phyloP scores from a whole-genome alignment of 1,140 invertebrate species.

The Phortica variegata region DNA sequence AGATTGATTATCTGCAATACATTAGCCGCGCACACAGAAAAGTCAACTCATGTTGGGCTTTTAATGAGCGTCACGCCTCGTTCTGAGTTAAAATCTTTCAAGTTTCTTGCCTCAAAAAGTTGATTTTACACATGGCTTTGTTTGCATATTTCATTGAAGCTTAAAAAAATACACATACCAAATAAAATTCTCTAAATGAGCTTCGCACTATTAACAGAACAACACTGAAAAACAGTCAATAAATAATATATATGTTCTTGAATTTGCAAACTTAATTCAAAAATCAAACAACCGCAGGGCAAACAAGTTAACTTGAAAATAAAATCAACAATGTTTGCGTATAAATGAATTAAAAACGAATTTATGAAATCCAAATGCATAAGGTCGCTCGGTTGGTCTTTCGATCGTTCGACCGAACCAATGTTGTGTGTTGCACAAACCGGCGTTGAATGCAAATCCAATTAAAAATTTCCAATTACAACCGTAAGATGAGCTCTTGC shows the following conservation, averaged over 20 bases:
- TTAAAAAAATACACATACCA: too few relatives aligned
- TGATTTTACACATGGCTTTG: too few relatives aligned
- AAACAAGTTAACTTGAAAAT: too few relatives aligned
- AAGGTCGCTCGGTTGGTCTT: slow-evolving; percentile 2
- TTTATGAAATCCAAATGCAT: slow-evolving; percentile 35
- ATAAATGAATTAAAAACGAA: slow-evolving; percentile 55
- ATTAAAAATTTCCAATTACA: slow-evolving; percentile 38
- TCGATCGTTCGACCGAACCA: too few relatives aligned
- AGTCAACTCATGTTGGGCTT: slow-evolving; percentile 11
- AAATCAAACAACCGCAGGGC: slow-evolving; percentile 50
- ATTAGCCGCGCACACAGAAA: slow-evolving; percentile 12
- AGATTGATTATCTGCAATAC: slow-evolving; percentile 35
- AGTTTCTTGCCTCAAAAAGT: too few relatives aligned
- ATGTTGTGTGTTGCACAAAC: too few relatives aligned
- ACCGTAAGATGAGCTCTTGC: background rate
- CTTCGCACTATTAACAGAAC: too few relatives aligned
- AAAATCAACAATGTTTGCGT: slow-evolving; percentile 43
- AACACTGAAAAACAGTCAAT: too few relatives aligned
- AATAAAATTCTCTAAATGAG: too few relatives aligned
- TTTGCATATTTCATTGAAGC: too few relatives aligned
- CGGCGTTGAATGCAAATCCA: slow-evolving; percentile 43
- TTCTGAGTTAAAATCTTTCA: background rate
- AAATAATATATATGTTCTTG: too few relatives aligned
- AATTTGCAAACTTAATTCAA: slow-evolving; percentile 46
- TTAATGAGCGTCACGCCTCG: slow-evolving; percentile 43